Base-by-base conservation (phyloP, 2,888 invertebrate genomes). In the Archaeoteleia sp. region DNA sequence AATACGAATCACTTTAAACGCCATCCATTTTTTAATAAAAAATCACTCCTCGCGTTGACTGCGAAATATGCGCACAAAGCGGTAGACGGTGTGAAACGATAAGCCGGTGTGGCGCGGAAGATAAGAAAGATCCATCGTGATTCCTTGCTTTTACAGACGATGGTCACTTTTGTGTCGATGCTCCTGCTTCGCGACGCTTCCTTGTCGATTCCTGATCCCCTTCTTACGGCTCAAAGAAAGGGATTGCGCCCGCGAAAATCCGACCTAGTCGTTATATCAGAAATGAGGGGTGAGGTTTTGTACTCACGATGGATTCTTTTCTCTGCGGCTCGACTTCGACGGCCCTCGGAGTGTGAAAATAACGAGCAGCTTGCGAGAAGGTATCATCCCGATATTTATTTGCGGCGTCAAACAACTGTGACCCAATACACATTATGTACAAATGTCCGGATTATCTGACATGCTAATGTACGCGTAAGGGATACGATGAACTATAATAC, bases 281-380 rank as follows among this genome's bases (percentile, higher is more conserved):
- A 73, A 61, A 30, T 32, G 32, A 71, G 46, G 65, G 73, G 78
- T 77, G 76, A 72, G 65, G 67, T 58, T 67, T 69, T 65, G 57
- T 63, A 61, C 61, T 73, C 71, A 76, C 78, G 73, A 79, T 78
- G 78, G 78, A 78, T 78, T 79, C 68, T 67, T 71, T 75, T 72
- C 69, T 58, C 68, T 74, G 77, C 57, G 76, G 74, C 70, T 58
- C 71, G 67, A 67, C 67, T 71, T 72, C 69, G 70, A 72, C 78
- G 81, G 67, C 68, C 42, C 73, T 72, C 69, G 69, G 71, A 79
- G 81, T 80, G 81, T 74, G 80, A 82, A 82, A 83, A 82, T 84
- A 84, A 84, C 83, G 81, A 84, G 82, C 79, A 72, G 60, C 62
- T 51, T 55, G 49, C 51, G 58, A 67, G 60, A 60, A 67, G 66